phyloP scores from a whole-genome alignment of 2,113 vertebrate species.

The Casuarius casuarius region DNA sequence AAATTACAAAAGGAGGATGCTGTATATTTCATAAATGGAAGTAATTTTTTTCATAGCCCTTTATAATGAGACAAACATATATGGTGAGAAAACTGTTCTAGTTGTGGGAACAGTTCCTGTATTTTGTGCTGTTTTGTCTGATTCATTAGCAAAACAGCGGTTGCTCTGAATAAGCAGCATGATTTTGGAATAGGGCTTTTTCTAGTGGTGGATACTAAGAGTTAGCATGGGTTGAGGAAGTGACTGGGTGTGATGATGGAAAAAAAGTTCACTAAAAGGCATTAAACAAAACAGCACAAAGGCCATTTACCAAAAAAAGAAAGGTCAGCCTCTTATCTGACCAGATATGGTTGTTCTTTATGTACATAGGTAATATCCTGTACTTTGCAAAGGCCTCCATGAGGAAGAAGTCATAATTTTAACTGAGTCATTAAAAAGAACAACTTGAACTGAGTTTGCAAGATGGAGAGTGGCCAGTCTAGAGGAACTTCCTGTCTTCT shows the following conservation, averaged over 20 bases:
- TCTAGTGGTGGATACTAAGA: not conserved
- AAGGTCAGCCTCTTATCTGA: not conserved
- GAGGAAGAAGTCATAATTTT: not conserved
- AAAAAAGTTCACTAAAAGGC: not conserved
- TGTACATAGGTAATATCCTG: not conserved
- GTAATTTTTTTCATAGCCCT: not conserved
- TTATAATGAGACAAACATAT: not conserved
- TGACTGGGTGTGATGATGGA: not conserved
- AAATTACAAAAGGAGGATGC: not conserved
- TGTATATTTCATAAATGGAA: not conserved
- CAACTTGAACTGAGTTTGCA: not conserved
- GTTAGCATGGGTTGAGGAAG: not conserved
- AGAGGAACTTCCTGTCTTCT: not conserved
- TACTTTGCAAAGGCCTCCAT: not conserved
- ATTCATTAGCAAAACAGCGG: not conserved
- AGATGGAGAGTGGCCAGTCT: not conserved
- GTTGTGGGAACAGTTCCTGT: not conserved
- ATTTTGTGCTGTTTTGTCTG: not conserved
- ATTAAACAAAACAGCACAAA: not conserved
- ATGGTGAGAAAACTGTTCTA: not conserved
- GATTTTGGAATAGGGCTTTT: not conserved
- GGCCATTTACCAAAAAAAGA: not conserved
- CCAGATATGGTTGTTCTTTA: not conserved
- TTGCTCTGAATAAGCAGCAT: not conserved
- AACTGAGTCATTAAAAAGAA: accelerated